Base-by-base conservation (phyloP, 2,797 vertebrate species). In the Chloroceryle amazona region DNA sequence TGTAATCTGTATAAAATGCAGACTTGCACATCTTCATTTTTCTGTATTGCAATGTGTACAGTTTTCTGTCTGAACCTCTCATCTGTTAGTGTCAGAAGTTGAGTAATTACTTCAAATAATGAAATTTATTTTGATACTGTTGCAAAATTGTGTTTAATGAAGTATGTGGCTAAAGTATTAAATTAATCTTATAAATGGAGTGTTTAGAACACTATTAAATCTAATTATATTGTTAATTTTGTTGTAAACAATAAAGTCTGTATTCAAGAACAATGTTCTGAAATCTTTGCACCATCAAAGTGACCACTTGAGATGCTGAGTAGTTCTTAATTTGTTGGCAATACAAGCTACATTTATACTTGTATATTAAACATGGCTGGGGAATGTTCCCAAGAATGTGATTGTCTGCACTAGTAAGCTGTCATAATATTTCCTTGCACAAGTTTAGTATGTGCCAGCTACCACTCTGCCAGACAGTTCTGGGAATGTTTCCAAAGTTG, bases 381-480 rank as follows among this genome's bases (percentile, higher is more conserved):
- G 70, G 89, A 93, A 73, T 12, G 11, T 92, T 97, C 46, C 55
- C 63, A 76, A 55, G 29, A 83, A 68, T 42, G 17, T 37, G 37
- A 15, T 63, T 83, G 54, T 61, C 95, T 57, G 70, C 90, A 84
- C 85, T 91, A 83, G 52, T 49, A 68, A 86, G 41, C 39, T 91
- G 68, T 91, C 90, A 86, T 75, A 97, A 88, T 96, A 78, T 79
- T 92, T 88, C 26, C 46, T 90, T 96, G 88, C 62, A 71, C 80
- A 78, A 79, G 33, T 81, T 65, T 58, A 79, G 11, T 58, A 23
- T 35, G 68, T 94, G 79, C 66, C 75, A 75, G 18, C 75, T 94
- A 46, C 60, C 26, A 4, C 29, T 78, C 52, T 78, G 41, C 20
- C 25, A 95, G 65, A 33, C 37, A 16, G 49, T 49, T 71, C 82